Evolutionary conservation across 2,888 invertebrate species (phyloP), one percentile per base, ranked within the genome.

Genomic region (Netelia fuscicornis): DNA sequence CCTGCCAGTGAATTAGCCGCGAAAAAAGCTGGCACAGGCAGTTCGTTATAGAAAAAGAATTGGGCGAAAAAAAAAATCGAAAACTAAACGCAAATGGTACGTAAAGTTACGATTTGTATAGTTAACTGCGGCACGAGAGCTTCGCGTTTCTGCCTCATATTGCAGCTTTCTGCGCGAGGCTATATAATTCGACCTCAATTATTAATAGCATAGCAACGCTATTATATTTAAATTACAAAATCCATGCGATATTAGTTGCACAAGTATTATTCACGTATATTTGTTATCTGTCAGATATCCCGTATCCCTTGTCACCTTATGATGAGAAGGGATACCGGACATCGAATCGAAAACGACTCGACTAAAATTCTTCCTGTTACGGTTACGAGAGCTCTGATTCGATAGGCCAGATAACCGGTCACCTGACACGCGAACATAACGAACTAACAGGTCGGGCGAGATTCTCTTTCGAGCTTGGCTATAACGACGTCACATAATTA

Each of bases 171-270:
- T 56, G 62, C 72, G 77, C 68, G 56, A 60, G 20, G 60, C 79
- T 83, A 74, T 83, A 83, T 79, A 83, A 79, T 75, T 83, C 74
- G 83, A 75, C 83, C 83, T 79, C 70, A 83, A 83, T 79, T 79
- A 68, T 79, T 79, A 48, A 48, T 37, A 75, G 62, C 78, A 54
- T 75, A 44, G 8, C 48, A 56, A 58, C 10, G 42, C 2, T 23
- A 42, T 17, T 9, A 37, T 37, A 23, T 67, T 10, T 23, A 56
- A 9, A 60, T 60, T 58, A 56, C 48, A 5, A 23, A 52, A 70
- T 58, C 48, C 48, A 5, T 48, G 25, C 60, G 62, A 74, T 74
- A 13, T 20, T 8, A 74, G 42, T 44, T n/a, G 74, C n/a, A 44
- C 20, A 20, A 20, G 11, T 48, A 48, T 48, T 48, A 48, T 48